Percentiles rank a stretch among this genome's conserved stretches.
Evolutionary conservation across 2,888 invertebrate genomes (phyloP).

Genomic region (Empis stercorea): DNA sequence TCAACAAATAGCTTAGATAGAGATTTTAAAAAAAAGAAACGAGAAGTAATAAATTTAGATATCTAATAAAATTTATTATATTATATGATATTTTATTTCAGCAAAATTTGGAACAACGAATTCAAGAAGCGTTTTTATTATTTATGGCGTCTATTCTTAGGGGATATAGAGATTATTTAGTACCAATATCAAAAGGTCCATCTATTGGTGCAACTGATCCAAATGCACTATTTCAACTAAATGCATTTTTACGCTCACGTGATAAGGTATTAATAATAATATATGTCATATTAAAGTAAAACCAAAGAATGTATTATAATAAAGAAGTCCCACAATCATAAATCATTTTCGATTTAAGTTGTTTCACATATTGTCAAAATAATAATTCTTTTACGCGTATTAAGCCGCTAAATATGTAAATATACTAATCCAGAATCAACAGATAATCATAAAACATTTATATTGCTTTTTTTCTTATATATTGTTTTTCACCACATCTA

Average conservation of each 20-base stretch:
- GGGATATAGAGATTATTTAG: constrained; percentile 75
- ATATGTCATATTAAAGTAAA: no score
- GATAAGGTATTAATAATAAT: constrained; percentile 53
- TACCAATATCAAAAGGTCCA: constrained; percentile 89
- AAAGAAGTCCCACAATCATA: no score
- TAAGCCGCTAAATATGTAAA: no score
- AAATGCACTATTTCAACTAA: constrained; percentile 85
- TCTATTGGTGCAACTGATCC: constrained; percentile 91
- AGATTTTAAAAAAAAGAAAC: constrained; percentile 68
- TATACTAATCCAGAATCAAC: no score
- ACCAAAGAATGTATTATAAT: no score
- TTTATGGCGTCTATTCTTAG: constrained; percentile 89
- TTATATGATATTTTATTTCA: constrained; percentile 24
- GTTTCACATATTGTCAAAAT: no score
- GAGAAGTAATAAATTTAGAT: constrained; percentile 48
- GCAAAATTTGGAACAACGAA: constrained; percentile 80
- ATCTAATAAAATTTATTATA: neutral
- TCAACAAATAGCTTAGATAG: constrained; percentile 60
- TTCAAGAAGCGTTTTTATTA: constrained; percentile 92
- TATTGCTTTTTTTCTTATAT: no score
- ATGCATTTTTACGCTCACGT: constrained; percentile 73
- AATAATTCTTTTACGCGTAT: no score
- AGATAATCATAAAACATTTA: no score
- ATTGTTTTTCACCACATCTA: constrained; percentile 47
- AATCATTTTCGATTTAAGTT: no score